Evolutionary conservation across 2,888 invertebrate genomes (phyloP).

Genomic region (Tanypteryx hageni): DNA sequence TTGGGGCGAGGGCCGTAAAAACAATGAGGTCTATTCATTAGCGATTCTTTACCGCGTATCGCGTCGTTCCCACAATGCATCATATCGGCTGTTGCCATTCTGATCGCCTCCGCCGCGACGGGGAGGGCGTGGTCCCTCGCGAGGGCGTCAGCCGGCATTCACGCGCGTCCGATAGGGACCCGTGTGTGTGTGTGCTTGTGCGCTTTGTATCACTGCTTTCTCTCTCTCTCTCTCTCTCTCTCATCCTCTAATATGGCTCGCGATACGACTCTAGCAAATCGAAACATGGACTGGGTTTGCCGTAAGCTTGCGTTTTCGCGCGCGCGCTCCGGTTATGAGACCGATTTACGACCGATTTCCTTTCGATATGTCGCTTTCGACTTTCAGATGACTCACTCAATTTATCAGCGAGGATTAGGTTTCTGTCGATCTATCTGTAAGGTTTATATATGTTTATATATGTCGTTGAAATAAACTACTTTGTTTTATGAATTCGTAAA

Average conservation of each 20-base stretch:
- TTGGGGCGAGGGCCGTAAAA: constrained; percentile 48
- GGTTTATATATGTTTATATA: too few relatives aligned
- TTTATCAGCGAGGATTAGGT: too few relatives aligned
- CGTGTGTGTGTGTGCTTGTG: neutral
- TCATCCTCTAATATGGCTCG: too few relatives aligned
- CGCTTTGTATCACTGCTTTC: neutral
- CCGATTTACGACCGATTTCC: too few relatives aligned
- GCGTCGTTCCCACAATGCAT: constrained; percentile 58
- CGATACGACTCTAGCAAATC: too few relatives aligned
- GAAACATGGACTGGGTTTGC: too few relatives aligned
- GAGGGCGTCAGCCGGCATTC: constrained; percentile 31
- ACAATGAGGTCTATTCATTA: constrained; percentile 60
- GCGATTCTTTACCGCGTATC: constrained; percentile 49
- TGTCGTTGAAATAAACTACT: too few relatives aligned
- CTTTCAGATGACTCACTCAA: too few relatives aligned
- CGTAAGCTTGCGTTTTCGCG: too few relatives aligned
- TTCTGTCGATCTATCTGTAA: too few relatives aligned
- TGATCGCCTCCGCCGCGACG: neutral
- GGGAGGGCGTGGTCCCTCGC: constrained; percentile 43
- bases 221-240: neutral
- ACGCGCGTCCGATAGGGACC: neutral
- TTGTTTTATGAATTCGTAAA: neutral
- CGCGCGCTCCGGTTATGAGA: too few relatives aligned
- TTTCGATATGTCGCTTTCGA: too few relatives aligned
- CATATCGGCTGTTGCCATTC: constrained; percentile 40